Evolutionary conservation across 1,140 invertebrate genomes (phyloP).

Genomic region (Trypoxylus dichotomus): DNA sequence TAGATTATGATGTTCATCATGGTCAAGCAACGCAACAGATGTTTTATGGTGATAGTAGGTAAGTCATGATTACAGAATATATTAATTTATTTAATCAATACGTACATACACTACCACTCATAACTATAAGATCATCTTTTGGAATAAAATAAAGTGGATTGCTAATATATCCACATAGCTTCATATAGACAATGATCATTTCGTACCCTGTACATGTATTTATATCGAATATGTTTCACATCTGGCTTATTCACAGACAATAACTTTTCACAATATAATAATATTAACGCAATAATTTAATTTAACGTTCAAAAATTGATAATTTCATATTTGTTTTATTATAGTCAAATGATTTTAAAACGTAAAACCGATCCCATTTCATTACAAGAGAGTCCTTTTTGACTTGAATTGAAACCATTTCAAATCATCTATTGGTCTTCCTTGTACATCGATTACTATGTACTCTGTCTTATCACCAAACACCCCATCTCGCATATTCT

Average conservation of each 20-base stretch:
- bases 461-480: too few species aligned
- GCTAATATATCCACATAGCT: too few species aligned
- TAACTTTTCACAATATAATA: conserved; percentile 40
- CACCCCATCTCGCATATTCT: too few species aligned
- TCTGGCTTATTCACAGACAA: conserved; percentile 45
- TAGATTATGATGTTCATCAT: conserved; percentile 98
- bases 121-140: too few species aligned
- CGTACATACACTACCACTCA: too few species aligned
- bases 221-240: conserved; percentile 36
- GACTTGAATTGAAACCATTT: not conserved
- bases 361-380: not conserved
- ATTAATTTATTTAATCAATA: too few species aligned
- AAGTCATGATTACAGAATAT: conserved; percentile 40
- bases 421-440: too few species aligned
- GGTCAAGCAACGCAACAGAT: conserved; percentile 93
- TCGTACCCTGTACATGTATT: conserved; percentile 40
- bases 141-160: too few species aligned
- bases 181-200: conserved; percentile 46
- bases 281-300: conserved; percentile 42
- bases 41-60: conserved; percentile 92
- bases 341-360: not conserved
- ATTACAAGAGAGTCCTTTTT: too few species aligned
- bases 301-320: conserved; percentile 39
- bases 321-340: conserved; percentile 45
- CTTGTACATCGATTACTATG: not conserved